A percentile compares a stretch with the other conserved stretches of the same genome.
Conservation (phyloP, 1,140 invertebrate species). For the Drosophila pallidifrons region DNA sequence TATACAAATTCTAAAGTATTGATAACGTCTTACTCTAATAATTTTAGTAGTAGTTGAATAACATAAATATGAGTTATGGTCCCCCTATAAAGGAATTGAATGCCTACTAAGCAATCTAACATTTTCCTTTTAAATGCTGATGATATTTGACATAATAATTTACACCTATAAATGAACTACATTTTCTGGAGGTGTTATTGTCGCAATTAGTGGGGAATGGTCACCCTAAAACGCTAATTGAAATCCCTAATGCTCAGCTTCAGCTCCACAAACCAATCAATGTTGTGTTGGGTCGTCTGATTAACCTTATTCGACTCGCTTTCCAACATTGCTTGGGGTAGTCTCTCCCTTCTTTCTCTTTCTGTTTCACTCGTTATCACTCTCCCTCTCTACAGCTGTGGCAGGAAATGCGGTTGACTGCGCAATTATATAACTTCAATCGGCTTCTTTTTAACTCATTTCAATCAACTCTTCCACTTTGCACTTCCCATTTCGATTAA, state of each 20-base stretch:
- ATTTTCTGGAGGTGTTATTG: too few relatives aligned
- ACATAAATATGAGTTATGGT: background rate
- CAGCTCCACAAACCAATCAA: background rate
- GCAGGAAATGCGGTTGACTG: conserved; percentile 15
- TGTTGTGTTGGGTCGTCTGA: conserved; percentile 1
- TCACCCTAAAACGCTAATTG: background rate
- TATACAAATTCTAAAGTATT: too few relatives aligned
- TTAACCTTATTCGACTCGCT: conserved; percentile 13
- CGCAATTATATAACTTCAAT: conserved; percentile 5
- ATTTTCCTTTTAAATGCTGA: too few relatives aligned
- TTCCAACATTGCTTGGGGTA: conserved; percentile 1
- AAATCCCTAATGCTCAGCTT: background rate
- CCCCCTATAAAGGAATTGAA: background rate
- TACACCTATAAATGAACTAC: too few relatives aligned
- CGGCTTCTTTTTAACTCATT: conserved; percentile 10
- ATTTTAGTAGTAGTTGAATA: background rate
- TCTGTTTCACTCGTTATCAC: too few relatives aligned
- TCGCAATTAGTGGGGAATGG: background rate
- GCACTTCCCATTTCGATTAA: conserved; percentile 40
- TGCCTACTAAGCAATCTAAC: background rate
- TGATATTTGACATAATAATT: too few relatives aligned
- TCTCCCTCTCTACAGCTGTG: background rate
- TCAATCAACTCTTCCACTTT: conserved; percentile 35
- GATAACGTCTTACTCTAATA: background rate
- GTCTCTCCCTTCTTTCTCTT: background rate